Evolutionary conservation across 2,113 vertebrate species (phyloP), one percentile per base, ranked within the genome.

Genomic region (Collichthys lucidus): DNA sequence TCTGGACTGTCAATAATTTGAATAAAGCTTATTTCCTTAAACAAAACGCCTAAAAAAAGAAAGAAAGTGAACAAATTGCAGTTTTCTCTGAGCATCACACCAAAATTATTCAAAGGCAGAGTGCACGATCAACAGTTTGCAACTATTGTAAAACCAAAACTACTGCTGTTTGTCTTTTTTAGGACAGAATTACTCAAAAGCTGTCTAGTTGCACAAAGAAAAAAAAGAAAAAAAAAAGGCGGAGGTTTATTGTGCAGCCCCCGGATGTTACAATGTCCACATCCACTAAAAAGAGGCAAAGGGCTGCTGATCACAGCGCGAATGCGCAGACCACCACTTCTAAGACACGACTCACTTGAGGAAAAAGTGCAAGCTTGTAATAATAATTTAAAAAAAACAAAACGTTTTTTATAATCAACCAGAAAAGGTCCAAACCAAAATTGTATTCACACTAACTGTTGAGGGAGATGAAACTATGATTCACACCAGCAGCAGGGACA

Each of bases 281-380:
- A 3, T 61, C 63, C 14, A 59, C 16, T 74, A 17, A 50, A 50
- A 55, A 24, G n/a, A 70, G 61, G 68, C 0, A 52, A 69, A 68
- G 16, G 44, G 42, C 20, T 70, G 52, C 31, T 66, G 55, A 63
- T 26, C 44, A 57, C 26, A 19, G 20, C 6, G 3, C 1, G 1
- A 42, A 29, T 0, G 0, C 2, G 3, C 20, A 52, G 19, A 53
- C 77, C 0, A 64, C 50, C 3, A 24, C 4, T 20, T 72, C 19
- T n/a, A n/a, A n/a, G n/a, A n/a, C n/a, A 75, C 0, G 29, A 77
- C 50, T 61, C 57, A 40, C 24, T 1, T 10, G 20, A 63, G 44
- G 47, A 73, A 52, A 78, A 40, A 24, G 31, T 40, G 16, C 3
- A 0, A 56, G 35, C 50, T 74, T 15, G 2, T 44, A 46, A 49